Percentiles rank a stretch among this genome's conserved stretches.
These are phyloP conservation scores for Phrynocephalus versicolor DNA, from an alignment of 2,113 vertebrate species.

Conservation along the genomic window DNA sequence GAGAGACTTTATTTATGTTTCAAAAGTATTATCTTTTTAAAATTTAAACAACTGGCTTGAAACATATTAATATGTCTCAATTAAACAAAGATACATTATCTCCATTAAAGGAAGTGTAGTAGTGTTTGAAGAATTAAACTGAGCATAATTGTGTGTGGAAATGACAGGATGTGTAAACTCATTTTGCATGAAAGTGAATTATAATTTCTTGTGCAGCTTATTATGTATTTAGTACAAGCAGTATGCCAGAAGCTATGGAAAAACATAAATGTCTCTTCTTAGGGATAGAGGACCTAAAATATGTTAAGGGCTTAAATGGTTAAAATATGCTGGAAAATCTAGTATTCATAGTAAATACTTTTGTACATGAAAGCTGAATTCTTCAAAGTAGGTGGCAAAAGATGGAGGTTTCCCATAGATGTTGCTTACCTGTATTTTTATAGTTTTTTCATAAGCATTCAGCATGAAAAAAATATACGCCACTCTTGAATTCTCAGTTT, in stretches of 20 bases:
- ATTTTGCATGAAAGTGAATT: neutral
- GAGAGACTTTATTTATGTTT: neutral
- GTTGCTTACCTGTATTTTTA: neutral
- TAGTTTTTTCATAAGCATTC: neutral
- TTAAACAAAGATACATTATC: neutral
- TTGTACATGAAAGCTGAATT: neutral
- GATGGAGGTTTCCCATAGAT: neutral
- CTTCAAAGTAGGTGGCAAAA: neutral
- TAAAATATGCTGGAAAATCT: neutral
- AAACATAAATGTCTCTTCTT: neutral
- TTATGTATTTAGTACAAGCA: neutral
- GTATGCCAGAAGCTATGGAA: neutral
- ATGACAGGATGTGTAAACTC: neutral
- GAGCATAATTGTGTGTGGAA: neutral
- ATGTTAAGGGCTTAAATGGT: neutral
- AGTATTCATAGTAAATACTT: neutral
- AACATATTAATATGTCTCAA: neutral
- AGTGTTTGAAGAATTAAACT: neutral
- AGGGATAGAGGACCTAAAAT: neutral
- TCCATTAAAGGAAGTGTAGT: neutral
- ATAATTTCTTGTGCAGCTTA: neutral
- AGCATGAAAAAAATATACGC: neutral
- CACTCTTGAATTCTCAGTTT: neutral
- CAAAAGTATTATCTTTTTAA: neutral
- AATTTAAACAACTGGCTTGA: neutral